Evolutionary conservation across 2,888 invertebrate species (phyloP).

Genomic region (Nycteola revayana): DNA sequence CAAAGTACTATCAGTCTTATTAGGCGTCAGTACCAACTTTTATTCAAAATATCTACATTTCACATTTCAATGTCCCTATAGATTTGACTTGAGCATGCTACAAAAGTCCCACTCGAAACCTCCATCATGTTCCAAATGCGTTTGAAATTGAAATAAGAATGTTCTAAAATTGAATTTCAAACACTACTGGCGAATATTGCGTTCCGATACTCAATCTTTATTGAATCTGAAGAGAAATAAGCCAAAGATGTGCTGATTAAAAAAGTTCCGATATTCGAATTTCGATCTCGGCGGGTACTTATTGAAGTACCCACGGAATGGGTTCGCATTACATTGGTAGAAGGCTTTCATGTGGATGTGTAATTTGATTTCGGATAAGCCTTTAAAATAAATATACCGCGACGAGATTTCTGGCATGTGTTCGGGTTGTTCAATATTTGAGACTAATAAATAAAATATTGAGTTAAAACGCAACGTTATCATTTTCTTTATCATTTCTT

Average conservation of each 20-base stretch:
- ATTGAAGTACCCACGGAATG: no score
- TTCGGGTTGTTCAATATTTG: no score
- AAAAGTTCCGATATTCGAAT: constrained; percentile 4
- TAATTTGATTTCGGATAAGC: no score
- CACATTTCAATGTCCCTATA: constrained; percentile 11
- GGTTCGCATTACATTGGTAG: no score
- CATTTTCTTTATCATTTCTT: no score
- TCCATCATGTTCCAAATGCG: constrained; percentile 24
- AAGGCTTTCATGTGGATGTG: no score
- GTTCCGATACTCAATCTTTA: constrained; percentile 20
- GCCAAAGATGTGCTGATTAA: constrained; percentile 3
- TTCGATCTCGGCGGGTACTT: not conserved
- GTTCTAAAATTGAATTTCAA: constrained; percentile 33
- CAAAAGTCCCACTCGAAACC: constrained; percentile 24
- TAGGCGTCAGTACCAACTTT: no score
- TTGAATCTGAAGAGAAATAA: constrained; percentile 13
- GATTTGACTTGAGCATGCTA: constrained; percentile 32
- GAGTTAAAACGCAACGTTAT: no score
- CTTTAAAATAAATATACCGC: no score
- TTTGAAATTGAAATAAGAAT: constrained; percentile 36
- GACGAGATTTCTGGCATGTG: no score
- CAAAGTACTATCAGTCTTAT: no score
- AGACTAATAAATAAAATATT: no score
- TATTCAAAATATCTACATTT: constrained; percentile 10
- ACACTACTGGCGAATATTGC: constrained; percentile 24